phyloP scores from a whole-genome alignment of 2,888 invertebrate species.

The Mechanitis messenoides region DNA sequence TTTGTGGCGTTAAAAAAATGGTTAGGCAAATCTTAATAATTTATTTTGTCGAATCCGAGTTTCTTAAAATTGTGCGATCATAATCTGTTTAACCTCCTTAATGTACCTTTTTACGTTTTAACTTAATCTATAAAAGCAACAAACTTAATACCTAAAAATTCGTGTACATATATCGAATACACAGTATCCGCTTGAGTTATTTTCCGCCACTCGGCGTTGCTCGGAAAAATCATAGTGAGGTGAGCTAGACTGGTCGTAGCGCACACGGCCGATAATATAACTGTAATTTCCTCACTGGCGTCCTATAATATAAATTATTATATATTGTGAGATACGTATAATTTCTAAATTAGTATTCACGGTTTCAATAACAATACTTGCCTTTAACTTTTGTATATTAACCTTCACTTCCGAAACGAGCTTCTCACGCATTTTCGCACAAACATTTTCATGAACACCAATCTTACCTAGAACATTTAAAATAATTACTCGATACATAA shows the following conservation, averaged over 20 bases:
- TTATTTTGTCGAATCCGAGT: background rate
- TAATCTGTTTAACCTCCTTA: too few species aligned
- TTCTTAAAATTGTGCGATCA: background rate
- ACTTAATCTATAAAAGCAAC: too few species aligned
- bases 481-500: background rate
- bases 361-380: conserved; percentile 39
- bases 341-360: background rate
- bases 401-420: conserved; percentile 86
- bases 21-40: too few species aligned
- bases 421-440: conserved; percentile 87
- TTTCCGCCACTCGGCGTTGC: conserved; percentile 80
- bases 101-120: too few species aligned
- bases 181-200: conserved; percentile 41
- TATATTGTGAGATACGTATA: background rate
- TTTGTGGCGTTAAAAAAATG: too few species aligned
- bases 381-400: conserved; percentile 86
- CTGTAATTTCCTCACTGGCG: conserved; percentile 82
- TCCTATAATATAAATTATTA: conserved; percentile 69
- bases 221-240: conserved; percentile 88
- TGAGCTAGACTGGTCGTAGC: conserved; percentile 87
- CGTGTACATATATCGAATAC: conserved; percentile 79
- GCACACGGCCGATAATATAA: conserved; percentile 84
- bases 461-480: conserved; percentile 66
- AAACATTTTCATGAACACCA: conserved; percentile 87
- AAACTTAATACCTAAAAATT: conserved; percentile 79